Evolutionary conservation across 2,113 vertebrate genomes (phyloP).

Genomic region (Muntiacus reevesi): DNA sequence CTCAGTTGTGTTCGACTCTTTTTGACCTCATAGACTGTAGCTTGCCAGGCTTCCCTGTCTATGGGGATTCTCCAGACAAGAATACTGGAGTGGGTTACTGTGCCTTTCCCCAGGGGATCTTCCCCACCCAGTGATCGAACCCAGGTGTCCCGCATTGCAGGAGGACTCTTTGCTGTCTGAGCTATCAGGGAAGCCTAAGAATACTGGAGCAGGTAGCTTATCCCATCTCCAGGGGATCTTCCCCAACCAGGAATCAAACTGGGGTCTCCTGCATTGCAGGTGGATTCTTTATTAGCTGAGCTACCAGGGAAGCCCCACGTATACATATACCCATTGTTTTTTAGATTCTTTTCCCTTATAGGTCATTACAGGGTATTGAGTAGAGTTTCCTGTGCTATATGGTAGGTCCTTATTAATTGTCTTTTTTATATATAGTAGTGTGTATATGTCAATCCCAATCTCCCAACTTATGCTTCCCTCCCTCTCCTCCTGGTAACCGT

Average conservation of each 20-base stretch:
- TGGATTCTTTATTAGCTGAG: not conserved
- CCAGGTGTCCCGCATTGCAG: not conserved
- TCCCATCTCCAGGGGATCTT: not conserved
- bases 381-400: not conserved
- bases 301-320: not conserved
- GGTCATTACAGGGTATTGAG: not conserved
- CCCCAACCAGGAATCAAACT: not conserved
- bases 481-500: not conserved
- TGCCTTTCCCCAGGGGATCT: not conserved
- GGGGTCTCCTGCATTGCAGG: not conserved
- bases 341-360: not conserved
- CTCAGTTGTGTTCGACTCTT: not conserved
- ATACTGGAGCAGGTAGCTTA: not conserved
- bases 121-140: not conserved
- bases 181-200: not conserved
- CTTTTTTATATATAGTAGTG: not conserved
- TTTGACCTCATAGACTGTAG: not conserved
- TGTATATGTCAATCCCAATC: not conserved
- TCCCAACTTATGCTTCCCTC: not conserved
- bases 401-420: not conserved
- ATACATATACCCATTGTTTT: not conserved
- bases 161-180: not conserved
- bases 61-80: not conserved
- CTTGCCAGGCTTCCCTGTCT: not conserved
- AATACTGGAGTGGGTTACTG: not conserved